Percentiles rank a stretch among this genome's conserved stretches.
These are phyloP conservation scores for Acanthosepion esculentum DNA, from an alignment of 2,888 invertebrate species.

Conservation along the genomic window DNA sequence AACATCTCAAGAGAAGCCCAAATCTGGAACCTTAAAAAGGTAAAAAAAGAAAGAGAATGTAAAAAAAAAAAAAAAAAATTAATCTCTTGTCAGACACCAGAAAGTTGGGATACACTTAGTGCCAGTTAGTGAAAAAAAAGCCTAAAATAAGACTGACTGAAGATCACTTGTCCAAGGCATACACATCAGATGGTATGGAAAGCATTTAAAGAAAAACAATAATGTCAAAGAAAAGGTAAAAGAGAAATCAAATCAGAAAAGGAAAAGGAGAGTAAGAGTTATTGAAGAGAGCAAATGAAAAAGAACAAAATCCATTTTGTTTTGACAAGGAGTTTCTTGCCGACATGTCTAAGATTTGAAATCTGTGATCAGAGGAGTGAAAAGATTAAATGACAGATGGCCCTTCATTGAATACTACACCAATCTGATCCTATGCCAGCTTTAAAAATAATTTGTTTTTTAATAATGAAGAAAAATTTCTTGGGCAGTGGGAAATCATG, in stretches of 20 bases:
- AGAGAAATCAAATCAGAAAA: not conserved
- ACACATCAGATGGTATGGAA: not conserved
- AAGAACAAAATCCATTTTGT: not conserved
- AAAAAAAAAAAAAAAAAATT: not conserved
- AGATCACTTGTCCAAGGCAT: not conserved
- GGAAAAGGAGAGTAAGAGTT: not conserved
- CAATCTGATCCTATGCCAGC: not conserved
- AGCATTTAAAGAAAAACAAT: not conserved
- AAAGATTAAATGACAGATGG: conserved; percentile 23
- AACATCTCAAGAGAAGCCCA: too few relatives aligned
- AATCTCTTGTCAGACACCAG: not conserved
- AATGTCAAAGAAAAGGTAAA: not conserved
- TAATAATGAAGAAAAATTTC: not conserved
- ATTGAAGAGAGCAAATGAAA: not conserved
- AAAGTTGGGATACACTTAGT: not conserved
- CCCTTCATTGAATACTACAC: not conserved
- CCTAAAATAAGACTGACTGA: not conserved
- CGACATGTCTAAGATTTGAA: not conserved
- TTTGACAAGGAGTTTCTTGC: not conserved
- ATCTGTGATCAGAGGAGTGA: not conserved
- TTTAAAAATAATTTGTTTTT: not conserved
- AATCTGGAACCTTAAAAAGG: not conserved
- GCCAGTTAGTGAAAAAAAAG: not conserved
- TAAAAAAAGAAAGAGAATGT: too few relatives aligned
- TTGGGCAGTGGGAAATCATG: too few relatives aligned